These are phyloP conservation scores for Moxostoma hubbsi DNA, from an alignment of 2,797 vertebrate genomes.

Conservation along the genomic window DNA sequence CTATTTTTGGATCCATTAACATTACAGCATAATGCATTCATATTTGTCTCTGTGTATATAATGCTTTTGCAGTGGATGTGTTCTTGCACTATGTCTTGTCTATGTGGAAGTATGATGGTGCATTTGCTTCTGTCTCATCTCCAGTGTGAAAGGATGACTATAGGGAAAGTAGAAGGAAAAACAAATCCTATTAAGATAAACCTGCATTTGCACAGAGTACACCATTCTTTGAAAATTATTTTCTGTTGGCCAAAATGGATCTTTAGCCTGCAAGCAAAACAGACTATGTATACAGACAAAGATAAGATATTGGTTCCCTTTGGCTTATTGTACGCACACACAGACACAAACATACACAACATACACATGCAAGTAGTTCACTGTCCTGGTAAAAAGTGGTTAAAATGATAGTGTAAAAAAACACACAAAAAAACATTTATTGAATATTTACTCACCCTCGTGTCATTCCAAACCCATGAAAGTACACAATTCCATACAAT, in stretches of 20 bases:
- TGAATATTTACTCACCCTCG: too few species aligned
- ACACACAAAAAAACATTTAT: too few species aligned
- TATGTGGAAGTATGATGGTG: not conserved
- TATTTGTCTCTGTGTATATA: not conserved
- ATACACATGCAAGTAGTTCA: too few species aligned
- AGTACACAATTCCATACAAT: too few species aligned
- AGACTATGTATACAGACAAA: too few species aligned
- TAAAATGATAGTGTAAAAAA: too few species aligned
- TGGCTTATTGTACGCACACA: not conserved
- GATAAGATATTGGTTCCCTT: not conserved
- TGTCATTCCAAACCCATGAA: too few species aligned
- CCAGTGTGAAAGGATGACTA: slow-evolving; percentile 3
- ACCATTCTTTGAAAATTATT: not conserved
- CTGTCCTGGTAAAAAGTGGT: too few species aligned
- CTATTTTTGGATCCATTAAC: slow-evolving; percentile 25
- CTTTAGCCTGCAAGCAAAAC: not conserved
- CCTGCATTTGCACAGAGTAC: slow-evolving; percentile 26
- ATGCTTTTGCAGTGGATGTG: not conserved
- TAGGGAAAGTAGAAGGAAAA: slow-evolving; percentile 1
- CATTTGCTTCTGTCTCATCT: not conserved
- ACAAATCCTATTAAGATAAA: slow-evolving; percentile 43
- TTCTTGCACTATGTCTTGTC: not conserved
- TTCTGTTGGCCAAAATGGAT: slow-evolving; percentile 4
- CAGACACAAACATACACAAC: too few species aligned
- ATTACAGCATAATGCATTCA: slow-evolving; percentile 22